Percentiles rank a stretch among this genome's conserved stretches.
Conservation (phyloP, 2,113 vertebrate species). For the Periophthalmodon schlosseri region DNA sequence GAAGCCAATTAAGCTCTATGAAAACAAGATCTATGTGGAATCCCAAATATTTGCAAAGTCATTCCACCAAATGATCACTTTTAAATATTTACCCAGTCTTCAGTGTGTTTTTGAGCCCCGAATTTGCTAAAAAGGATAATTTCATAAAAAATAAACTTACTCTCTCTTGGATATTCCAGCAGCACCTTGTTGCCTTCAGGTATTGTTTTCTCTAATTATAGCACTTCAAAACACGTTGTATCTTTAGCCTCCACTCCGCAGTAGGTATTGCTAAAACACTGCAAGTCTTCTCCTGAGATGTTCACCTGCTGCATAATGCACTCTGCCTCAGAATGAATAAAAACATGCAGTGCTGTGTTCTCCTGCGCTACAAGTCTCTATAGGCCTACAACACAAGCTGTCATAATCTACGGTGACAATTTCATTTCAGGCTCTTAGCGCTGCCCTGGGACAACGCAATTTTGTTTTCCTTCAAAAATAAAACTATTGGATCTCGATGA, state of each 20-base stretch:
- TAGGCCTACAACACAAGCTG: conserved; percentile 39
- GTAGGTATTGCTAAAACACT: conserved; percentile 15
- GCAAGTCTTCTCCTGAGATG: conserved; percentile 26
- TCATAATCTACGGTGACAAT: conserved; percentile 65
- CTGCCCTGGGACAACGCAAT: conserved; percentile 12
- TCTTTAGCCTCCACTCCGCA: conserved; percentile 24
- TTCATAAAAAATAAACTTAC: neutral
- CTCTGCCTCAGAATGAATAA: conserved; percentile 51
- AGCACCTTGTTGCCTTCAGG: conserved; percentile 7
- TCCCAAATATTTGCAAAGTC: neutral
- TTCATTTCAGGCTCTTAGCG: conserved; percentile 36
- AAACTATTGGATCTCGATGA: conserved; percentile 22
- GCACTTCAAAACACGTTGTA: conserved; percentile 22
- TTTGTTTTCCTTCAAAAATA: conserved; percentile 33
- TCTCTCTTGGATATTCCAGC: conserved; percentile 1
- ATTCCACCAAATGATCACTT: neutral
- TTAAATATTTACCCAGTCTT: neutral
- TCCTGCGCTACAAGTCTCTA: conserved; percentile 34
- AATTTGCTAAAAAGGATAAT: neutral
- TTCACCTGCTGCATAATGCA: conserved; percentile 25
- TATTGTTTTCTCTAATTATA: conserved; percentile 10
- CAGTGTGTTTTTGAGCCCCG: neutral
- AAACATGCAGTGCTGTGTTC: conserved; percentile 28
- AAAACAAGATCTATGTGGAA: neutral
- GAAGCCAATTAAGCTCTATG: neutral